These are phyloP conservation scores for Potamarius usumacintae DNA, from an alignment of 2,113 vertebrate genomes.

Conservation along the genomic window DNA sequence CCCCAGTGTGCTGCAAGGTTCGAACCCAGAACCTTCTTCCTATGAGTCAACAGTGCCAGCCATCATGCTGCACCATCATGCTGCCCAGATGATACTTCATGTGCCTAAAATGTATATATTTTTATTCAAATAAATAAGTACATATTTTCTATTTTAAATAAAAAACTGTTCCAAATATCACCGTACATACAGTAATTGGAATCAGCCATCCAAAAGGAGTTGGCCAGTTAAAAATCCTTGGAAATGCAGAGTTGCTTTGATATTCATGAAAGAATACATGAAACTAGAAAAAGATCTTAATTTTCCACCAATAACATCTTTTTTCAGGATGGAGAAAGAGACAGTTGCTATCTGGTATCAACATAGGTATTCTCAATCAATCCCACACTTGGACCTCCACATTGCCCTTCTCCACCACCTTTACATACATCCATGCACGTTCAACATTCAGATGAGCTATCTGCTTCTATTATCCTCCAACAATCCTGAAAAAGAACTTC, in stretches of 20 bases:
- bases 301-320: not conserved
- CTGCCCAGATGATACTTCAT: too few species aligned
- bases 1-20: too few species aligned
- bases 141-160: not conserved
- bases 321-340: not conserved
- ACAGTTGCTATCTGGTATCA: not conserved
- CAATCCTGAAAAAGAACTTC: constrained; percentile 20
- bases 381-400: not conserved
- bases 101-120: not conserved
- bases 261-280: not conserved
- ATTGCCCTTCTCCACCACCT: not conserved
- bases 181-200: not conserved
- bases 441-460: not conserved
- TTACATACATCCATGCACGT: not conserved
- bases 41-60: too few species aligned
- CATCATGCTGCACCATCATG: too few species aligned
- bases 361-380: not conserved
- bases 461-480: constrained; percentile 26
- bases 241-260: not conserved
- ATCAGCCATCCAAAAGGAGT: not conserved
- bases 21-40: too few species aligned
- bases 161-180: not conserved
- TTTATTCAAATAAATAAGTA: not conserved
- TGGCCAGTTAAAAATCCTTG: not conserved
- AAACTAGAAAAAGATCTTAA: not conserved